phyloP scores from a whole-genome alignment of 2,113 vertebrate species.

The Pelodiscus sinensis region DNA sequence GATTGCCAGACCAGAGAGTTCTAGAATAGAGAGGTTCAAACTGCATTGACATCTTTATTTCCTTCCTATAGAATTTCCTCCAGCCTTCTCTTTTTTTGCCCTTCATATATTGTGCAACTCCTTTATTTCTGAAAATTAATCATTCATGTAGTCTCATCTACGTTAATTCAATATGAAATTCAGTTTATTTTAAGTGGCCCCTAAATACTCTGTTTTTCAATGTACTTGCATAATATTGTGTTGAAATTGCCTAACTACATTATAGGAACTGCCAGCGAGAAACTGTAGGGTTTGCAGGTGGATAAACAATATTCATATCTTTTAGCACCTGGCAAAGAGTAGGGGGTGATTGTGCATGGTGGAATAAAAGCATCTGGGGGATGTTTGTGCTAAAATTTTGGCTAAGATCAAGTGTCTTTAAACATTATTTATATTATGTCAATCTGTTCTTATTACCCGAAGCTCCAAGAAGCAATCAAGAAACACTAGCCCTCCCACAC shows the following conservation, averaged over 20 bases:
- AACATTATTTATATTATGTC: too few species aligned
- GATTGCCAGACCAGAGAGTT: too few species aligned
- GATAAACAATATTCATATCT: neutral
- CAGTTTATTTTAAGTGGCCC: neutral
- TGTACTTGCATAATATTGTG: neutral
- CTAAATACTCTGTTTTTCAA: neutral
- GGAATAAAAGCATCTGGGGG: neutral
- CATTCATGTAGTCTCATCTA: neutral
- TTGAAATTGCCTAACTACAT: neutral
- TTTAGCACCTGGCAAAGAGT: neutral
- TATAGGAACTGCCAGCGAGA: neutral
- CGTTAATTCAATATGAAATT: neutral
- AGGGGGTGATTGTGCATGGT: neutral
- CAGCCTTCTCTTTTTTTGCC: neutral
- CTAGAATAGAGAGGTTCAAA: too few species aligned
- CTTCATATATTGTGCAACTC: neutral
- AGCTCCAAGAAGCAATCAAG: too few species aligned
- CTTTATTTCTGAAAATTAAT: neutral
- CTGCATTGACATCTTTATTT: neutral
- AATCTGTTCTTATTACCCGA: too few species aligned
- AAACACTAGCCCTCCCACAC: too few species aligned
- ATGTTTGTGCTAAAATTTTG: constrained; percentile 15
- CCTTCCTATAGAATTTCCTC: neutral
- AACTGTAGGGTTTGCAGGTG: neutral
- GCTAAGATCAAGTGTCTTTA: too few species aligned